These are phyloP conservation scores for Diaprepes abbreviatus DNA, from an alignment of 2,888 invertebrate genomes.

Conservation along the genomic window DNA sequence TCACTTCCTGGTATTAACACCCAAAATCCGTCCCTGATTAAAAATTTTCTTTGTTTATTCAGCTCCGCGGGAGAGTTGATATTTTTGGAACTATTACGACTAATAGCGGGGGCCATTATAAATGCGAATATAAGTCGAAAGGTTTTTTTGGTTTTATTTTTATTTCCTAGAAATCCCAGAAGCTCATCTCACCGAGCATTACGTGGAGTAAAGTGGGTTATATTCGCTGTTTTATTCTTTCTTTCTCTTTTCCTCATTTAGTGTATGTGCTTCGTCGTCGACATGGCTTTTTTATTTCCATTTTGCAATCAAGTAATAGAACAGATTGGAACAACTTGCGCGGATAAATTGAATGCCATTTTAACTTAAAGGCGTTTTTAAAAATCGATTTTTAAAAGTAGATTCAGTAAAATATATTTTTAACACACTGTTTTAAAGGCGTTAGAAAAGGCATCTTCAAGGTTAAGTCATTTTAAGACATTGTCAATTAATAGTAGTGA, in stretches of 20 bases:
- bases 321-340: conserved; percentile 33
- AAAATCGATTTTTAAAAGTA: conserved; percentile 8
- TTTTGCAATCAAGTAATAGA: conserved; percentile 46
- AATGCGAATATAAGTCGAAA: conserved; percentile 52
- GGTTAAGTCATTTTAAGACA: too few species aligned
- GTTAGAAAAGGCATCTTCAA: too few species aligned
- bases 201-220: conserved; percentile 43
- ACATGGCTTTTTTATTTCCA: conserved; percentile 33
- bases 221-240: conserved; percentile 13
- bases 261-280: conserved; percentile 22
- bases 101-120: conserved; percentile 55
- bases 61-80: conserved; percentile 60
- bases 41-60: conserved; percentile 63
- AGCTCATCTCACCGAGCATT: conserved; percentile 40
- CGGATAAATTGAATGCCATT: conserved; percentile 38
- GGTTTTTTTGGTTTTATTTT: conserved; percentile 49
- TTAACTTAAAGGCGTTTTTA: conserved; percentile 13
- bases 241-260: conserved; percentile 10
- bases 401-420: too few species aligned
- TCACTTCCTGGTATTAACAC: too few species aligned
- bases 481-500: too few species aligned
- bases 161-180: conserved; percentile 43
- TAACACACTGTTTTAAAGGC: too few species aligned
- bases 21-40: conserved; percentile 13
- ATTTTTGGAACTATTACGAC: conserved; percentile 60